phyloP scores from a whole-genome alignment of 2,113 vertebrate species.

The Chaetodon trifascialis region DNA sequence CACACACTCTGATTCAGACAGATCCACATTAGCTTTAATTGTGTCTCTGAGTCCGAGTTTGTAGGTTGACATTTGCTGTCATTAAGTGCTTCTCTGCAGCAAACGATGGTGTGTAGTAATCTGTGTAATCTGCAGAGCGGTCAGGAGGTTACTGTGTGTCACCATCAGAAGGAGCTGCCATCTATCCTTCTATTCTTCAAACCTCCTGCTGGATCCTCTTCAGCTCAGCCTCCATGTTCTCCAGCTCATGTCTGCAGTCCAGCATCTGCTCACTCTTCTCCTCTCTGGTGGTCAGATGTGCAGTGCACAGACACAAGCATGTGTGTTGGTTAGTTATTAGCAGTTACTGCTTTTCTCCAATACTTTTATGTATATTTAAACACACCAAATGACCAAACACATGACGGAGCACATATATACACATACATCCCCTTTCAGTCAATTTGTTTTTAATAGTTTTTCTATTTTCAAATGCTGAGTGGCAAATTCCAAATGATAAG shows the following conservation, averaged over 20 bases:
- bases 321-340: background rate
- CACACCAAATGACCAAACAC: background rate
- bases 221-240: constrained; percentile 91
- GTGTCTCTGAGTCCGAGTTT: constrained; percentile 28
- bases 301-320: constrained; percentile 10
- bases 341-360: background rate
- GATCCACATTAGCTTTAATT: constrained; percentile 33
- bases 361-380: background rate
- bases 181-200: constrained; percentile 25
- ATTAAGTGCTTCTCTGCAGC: constrained; percentile 44
- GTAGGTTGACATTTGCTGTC: constrained; percentile 38
- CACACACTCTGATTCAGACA: constrained; percentile 10
- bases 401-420: background rate
- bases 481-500: background rate
- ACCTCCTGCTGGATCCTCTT: constrained; percentile 98
- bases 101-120: constrained; percentile 46
- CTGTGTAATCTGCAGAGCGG: constrained; percentile 55
- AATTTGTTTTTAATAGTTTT: background rate
- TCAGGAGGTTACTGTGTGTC: constrained; percentile 41
- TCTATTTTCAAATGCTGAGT: background rate
- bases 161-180: constrained; percentile 14
- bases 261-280: constrained; percentile 97
- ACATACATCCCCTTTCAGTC: background rate
- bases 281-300: constrained; percentile 83
- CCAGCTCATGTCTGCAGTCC: constrained; percentile 96